A percentile compares a stretch with the other conserved stretches of the same genome.
These are phyloP conservation scores for Thamnophis elegans DNA, from an alignment of 2,797 vertebrate genomes.

Conservation along the genomic window DNA sequence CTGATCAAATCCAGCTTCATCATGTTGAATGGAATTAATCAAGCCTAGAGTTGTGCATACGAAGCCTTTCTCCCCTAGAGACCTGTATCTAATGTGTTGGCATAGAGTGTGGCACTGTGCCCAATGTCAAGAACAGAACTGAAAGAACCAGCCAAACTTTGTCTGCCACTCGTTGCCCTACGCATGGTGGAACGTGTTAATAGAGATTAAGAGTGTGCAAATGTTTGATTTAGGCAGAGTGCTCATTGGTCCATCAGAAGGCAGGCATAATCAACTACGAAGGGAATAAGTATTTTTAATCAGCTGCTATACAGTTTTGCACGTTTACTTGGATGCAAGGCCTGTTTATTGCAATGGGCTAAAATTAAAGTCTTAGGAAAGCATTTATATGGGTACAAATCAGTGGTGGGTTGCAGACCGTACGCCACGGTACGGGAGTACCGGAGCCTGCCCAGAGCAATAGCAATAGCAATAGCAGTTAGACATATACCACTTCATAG, in stretches of 20 bases:
- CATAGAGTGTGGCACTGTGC: too few species aligned
- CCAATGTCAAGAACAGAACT: background rate
- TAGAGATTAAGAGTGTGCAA: background rate
- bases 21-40: background rate
- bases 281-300: background rate
- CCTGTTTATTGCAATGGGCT: background rate
- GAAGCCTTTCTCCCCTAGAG: background rate
- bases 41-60: background rate
- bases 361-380: background rate
- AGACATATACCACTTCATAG: too few species aligned
- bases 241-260: background rate
- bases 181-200: background rate
- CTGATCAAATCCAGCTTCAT: background rate
- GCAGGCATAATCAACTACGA: background rate
- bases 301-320: background rate
- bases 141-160: background rate
- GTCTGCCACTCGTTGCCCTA: background rate
- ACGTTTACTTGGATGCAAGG: background rate
- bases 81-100: background rate
- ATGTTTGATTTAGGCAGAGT: background rate
- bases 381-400: background rate
- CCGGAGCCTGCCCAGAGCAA: too few species aligned
- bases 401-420: too few species aligned
- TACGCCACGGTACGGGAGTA: too few species aligned
- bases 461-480: too few species aligned